Evolutionary conservation across 2,797 vertebrate species (phyloP), one percentile per base, ranked within the genome.

Genomic region (Crocidura indochinensis): DNA sequence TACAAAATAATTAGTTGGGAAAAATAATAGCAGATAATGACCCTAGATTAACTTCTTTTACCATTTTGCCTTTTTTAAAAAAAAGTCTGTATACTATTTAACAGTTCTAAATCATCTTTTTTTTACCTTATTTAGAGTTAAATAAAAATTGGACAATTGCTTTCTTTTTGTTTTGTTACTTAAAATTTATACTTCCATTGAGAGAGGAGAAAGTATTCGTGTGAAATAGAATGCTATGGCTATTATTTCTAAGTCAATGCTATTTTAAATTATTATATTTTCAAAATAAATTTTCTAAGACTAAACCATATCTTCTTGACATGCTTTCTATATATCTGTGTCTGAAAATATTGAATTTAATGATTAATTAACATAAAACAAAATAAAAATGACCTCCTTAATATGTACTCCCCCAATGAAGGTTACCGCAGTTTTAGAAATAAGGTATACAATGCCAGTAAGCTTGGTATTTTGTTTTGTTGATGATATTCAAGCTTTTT

Each of bases 401-500:
- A 49, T 87, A 60, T 94, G 49, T 11, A 4, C 47, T 22, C 20
- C 11, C 11, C 38, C 86, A 78, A 75, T 95, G 29, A 90, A 31
- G 46, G 79, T 93, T 80, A 80, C n/a, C 68, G 53, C 19, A 65
- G 5, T 82, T 91, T 95, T 84, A 60, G 84, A 69, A 94, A 78
- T 88, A 87, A 76, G 65, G 10, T 26, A 77, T 84, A 79, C 9
- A 19, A 56, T 38, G 38, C n/a, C 44, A 68, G 15, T 81, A 83
- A 85, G 24, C 17, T 53, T 24, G 0, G 49, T 60, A 3, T 22
- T 83, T 94, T 65, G 80, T 60, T 82, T 47, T 46, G 74, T 19
- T 91, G 80, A 72, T 96, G 96, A 84, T 90, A 56, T 97, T 94
- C 77, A 80, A 75, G 44, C 0, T 67, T 97, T 94, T 94, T 69